Base-by-base conservation (phyloP, 2,113 vertebrate genomes). In the Neolamprologus fasciatus region DNA sequence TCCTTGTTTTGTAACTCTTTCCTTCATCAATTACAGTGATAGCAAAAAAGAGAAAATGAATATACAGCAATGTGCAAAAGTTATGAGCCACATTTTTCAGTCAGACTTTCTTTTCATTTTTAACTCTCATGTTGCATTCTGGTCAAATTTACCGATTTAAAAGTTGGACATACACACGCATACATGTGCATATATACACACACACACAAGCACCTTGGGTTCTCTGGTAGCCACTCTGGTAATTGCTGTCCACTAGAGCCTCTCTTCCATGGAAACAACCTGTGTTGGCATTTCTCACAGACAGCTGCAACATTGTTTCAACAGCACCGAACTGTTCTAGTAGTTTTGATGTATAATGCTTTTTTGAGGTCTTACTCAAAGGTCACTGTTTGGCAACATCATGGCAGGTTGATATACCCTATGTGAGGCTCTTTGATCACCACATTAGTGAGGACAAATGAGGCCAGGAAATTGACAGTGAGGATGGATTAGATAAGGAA, bases 121-220 rank as follows among this genome's bases (percentile, higher is more conserved):
- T 51, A 51, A 51, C 5, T 51, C 0, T 51, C 17, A 5, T 51
- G 50, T 51, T 51, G 50, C 17, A 2, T 51, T 51, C 50, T 51
- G 50, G 8, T 51, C 50, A 51, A 9, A 51, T n/a, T 51, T 1
- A 51, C 8, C 8, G 0, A 51, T 51, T 2, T 51, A 51, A 51
- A 0, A 51, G 50, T n/a, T 51, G 50, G 50, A 51, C 17, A 3
- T 0, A 51, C 50, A 51, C 50, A 5, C 0, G 0, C 8, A 51
- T 51, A 51, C 47, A 51, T 19, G 1, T 0, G 8, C 17, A 51
- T 51, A 51, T 19, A 51, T 5, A 50, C 4, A 47, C 45, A 40
- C 40, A 50, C 50, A 51, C 0, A 53, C 51, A 53, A 53, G 19
- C 9, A 10, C 3, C 51, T 11, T 54, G 5, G 51, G 51, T 6